These are phyloP conservation scores for Oreochromis niloticus DNA, from an alignment of 2,113 vertebrate genomes.

Conservation along the genomic window DNA sequence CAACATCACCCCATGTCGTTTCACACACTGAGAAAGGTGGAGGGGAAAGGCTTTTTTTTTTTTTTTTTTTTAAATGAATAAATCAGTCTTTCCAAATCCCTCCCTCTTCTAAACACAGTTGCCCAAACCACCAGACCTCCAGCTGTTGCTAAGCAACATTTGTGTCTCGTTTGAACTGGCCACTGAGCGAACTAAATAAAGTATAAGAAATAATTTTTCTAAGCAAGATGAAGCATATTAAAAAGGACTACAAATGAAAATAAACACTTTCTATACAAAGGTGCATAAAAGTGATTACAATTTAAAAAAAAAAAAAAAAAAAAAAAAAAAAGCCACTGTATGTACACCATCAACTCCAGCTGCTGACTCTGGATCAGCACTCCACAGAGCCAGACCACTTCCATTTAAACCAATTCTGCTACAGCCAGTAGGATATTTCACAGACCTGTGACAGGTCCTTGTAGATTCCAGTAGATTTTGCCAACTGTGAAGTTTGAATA, in stretches of 20 bases:
- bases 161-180: neutral
- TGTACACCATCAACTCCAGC: neutral
- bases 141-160: conserved; percentile 10
- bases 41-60: neutral
- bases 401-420: neutral
- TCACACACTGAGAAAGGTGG: neutral
- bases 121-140: neutral
- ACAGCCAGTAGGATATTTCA: neutral
- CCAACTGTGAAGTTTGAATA: neutral
- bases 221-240: neutral
- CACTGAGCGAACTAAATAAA: neutral
- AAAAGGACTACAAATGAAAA: neutral
- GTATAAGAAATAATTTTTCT: neutral
- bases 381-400: neutral
- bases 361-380: neutral
- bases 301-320: rapidly evolving
- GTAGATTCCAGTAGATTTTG: neutral
- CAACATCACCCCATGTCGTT: neutral
- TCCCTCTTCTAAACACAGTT: neutral
- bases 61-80: neutral
- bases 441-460: neutral
- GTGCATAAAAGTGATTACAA: neutral
- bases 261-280: neutral
- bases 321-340: neutral
- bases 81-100: neutral